Evolutionary conservation across 2,113 vertebrate genomes (phyloP).

Genomic region (Strix aluco): DNA sequence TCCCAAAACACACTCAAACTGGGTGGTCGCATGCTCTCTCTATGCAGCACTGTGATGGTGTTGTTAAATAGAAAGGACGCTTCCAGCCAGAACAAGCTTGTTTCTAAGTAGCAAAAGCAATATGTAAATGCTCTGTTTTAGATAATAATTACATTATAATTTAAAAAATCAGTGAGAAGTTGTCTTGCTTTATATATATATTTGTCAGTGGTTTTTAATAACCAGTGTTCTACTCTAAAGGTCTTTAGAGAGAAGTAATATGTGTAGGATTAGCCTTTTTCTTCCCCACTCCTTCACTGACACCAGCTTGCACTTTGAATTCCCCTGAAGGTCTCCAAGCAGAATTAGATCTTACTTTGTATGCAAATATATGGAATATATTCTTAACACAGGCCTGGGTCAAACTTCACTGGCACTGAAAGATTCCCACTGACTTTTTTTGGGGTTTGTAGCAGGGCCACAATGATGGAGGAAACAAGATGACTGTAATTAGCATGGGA

Average conservation of each 20-base stretch:
- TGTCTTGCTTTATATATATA: neutral
- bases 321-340: neutral
- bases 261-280: neutral
- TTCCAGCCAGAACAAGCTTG: neutral
- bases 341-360: neutral
- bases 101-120: neutral
- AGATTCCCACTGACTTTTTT: neutral
- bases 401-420: neutral
- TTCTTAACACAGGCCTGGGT: neutral
- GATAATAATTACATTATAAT: constrained; percentile 11
- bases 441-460: neutral
- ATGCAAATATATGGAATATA: neutral
- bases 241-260: neutral
- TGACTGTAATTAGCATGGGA: neutral
- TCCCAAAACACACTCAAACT: neutral
- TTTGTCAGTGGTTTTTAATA: neutral
- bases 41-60: neutral
- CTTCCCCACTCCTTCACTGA: neutral
- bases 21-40: fast-evolving
- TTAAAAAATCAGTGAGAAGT: neutral
- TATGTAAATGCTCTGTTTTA: neutral
- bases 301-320: neutral
- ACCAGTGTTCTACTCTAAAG: neutral
- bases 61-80: neutral
- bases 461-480: fast-evolving